Conservation (phyloP, 2,888 invertebrate species). For the Lasioglossum pauxillum region DNA sequence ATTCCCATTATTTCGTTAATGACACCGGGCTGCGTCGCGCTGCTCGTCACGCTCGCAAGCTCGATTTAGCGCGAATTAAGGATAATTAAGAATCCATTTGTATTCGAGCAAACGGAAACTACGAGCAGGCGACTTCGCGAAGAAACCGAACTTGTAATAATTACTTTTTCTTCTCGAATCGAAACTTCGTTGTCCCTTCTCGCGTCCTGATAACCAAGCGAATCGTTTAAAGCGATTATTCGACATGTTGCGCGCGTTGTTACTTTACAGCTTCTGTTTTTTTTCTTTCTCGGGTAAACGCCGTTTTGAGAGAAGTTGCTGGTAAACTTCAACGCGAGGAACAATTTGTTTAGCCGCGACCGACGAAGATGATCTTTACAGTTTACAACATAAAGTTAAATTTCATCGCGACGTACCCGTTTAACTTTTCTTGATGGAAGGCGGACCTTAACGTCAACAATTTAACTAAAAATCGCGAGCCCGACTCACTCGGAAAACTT, state of each 20-base stretch:
- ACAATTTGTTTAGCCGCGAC: slow-evolving; percentile 24
- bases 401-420: slow-evolving; percentile 39
- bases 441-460: slow-evolving; percentile 42
- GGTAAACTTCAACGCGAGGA: slow-evolving; percentile 15
- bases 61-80: slow-evolving; percentile 73
- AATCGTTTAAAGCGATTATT: not conserved
- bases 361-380: slow-evolving; percentile 17
- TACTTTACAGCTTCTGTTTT: not conserved
- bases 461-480: slow-evolving; percentile 47
- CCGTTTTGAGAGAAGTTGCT: not conserved
- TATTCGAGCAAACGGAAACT: slow-evolving; percentile 55
- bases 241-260: not conserved
- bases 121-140: slow-evolving; percentile 24
- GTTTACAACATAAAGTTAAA: slow-evolving; percentile 42
- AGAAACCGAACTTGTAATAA: slow-evolving; percentile 43
- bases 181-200: not conserved
- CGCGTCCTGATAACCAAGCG: not conserved
- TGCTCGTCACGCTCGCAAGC: slow-evolving; percentile 70
- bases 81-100: slow-evolving; percentile 75
- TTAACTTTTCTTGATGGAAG: slow-evolving; percentile 46
- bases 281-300: not conserved
- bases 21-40: slow-evolving; percentile 69
- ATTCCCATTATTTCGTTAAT: slow-evolving; percentile 76
- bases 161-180: slow-evolving; percentile 42
- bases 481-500: slow-evolving; percentile 47